Conservation (phyloP, 2,888 invertebrate species). For the Athripsodes cinereus region DNA sequence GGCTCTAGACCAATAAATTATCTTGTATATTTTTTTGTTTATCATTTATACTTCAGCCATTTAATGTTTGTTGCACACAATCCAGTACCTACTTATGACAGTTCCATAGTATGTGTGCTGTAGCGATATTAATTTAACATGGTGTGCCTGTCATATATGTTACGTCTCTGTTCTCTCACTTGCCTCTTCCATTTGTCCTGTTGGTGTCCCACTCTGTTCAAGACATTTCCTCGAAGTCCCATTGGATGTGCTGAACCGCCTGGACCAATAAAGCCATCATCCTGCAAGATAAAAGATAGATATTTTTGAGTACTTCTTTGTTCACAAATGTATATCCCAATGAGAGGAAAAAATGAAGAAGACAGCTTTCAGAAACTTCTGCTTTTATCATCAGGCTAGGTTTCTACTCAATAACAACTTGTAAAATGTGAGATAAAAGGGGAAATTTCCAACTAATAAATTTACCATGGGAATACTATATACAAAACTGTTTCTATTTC, state of each 20-base stretch:
- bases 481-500: no score
- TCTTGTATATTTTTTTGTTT: no score
- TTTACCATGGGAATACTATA: no score
- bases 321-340: neutral
- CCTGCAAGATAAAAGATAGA: constrained; percentile 11
- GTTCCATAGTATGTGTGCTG: no score
- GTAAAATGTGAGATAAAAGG: neutral
- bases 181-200: constrained; percentile 97
- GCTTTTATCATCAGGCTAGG: no score
- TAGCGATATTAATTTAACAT: constrained; percentile 98
- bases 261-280: constrained; percentile 31
- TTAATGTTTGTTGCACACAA: no score
- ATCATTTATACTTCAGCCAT: no score
- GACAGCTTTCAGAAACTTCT: no score
- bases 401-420: no score
- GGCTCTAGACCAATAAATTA: no score
- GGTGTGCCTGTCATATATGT: constrained; percentile 95
- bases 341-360: no score
- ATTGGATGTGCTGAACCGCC: constrained; percentile 67
- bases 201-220: constrained; percentile 92
- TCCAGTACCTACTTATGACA: no score
- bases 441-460: neutral
- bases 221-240: constrained; percentile 73
- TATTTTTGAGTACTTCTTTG: neutral
- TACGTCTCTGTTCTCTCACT: constrained; percentile 90